Conservation (phyloP, 2,888 invertebrate genomes). For the Pomacea canaliculata region DNA sequence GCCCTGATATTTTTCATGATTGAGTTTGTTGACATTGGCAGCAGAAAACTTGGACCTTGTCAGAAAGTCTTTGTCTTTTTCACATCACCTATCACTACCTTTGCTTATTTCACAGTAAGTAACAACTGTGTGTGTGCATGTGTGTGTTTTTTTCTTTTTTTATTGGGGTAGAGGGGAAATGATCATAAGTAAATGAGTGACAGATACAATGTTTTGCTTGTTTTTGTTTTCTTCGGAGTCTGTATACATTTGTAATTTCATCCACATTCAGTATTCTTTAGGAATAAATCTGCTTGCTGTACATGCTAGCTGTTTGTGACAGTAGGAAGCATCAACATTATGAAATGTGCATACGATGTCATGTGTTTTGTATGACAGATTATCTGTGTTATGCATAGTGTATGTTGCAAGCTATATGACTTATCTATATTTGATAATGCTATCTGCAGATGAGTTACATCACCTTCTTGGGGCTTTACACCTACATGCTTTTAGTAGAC, state of each 20-base stretch:
- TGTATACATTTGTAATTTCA: no score
- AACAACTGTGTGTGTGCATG: slow-evolving; percentile 1
- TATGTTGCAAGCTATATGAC: no score
- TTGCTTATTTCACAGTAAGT: slow-evolving; percentile 61
- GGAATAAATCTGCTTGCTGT: no score
- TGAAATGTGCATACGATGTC: no score
- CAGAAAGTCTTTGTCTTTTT: slow-evolving; percentile 65
- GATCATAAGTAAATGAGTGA: background rate
- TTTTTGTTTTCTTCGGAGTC: no score
- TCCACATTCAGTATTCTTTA: no score
- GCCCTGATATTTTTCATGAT: slow-evolving; percentile 42
- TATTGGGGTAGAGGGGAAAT: no score
- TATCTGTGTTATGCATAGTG: no score
- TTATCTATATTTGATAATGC: no score
- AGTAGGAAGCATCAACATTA: background rate
- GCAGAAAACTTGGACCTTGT: slow-evolving; percentile 37
- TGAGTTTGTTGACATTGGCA: slow-evolving; percentile 43
- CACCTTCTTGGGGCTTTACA: slow-evolving; percentile 65
- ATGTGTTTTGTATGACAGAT: no score
- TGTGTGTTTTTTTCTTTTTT: background rate
- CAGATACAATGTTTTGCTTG: no score
- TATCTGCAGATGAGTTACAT: slow-evolving; percentile 62
- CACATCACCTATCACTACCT: slow-evolving; percentile 67
- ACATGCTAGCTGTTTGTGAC: background rate
- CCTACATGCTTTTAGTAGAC: slow-evolving; percentile 69